Percentiles rank a stretch among this genome's conserved stretches.
These are phyloP conservation scores for Puffinus mauretanicus DNA, from an alignment of 2,113 vertebrate species.

Conservation along the genomic window DNA sequence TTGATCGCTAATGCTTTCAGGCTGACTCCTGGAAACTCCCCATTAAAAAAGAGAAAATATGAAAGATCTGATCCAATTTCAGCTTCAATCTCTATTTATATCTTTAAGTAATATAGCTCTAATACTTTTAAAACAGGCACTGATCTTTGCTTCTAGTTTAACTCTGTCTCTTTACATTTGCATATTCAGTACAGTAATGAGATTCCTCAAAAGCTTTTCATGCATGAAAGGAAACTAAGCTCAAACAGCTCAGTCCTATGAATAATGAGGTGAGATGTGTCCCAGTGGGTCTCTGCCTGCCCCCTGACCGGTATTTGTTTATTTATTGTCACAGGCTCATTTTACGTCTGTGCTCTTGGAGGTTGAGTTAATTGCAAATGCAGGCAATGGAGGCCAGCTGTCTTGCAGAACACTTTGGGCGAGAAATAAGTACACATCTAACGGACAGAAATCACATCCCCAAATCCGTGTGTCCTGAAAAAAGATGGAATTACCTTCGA, in stretches of 20 bases:
- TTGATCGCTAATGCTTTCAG: not conserved
- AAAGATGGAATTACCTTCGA: not conserved
- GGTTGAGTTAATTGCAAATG: not conserved
- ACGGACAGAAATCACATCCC: not conserved
- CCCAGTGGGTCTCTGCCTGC: not conserved
- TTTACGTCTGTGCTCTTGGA: not conserved
- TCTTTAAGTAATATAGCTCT: not conserved
- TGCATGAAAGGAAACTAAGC: conserved; percentile 30
- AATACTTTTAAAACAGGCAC: not conserved
- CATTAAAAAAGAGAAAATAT: not conserved
- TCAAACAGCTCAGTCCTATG: not conserved
- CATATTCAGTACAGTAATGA: conserved; percentile 24
- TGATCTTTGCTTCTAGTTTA: not conserved
- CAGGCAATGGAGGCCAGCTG: not conserved
- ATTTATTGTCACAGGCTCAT: not conserved
- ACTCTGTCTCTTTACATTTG: not conserved
- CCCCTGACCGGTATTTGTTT: not conserved
- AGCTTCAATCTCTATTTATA: not conserved
- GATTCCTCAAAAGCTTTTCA: conserved; percentile 36
- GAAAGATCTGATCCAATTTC: not conserved
- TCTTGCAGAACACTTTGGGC: not conserved
- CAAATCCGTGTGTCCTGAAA: not conserved
- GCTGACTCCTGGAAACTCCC: not conserved
- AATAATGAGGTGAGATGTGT: conserved; percentile 23
- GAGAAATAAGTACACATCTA: not conserved